These are phyloP conservation scores for Lycia hirtaria DNA, from an alignment of 2,888 invertebrate genomes.

Conservation along the genomic window DNA sequence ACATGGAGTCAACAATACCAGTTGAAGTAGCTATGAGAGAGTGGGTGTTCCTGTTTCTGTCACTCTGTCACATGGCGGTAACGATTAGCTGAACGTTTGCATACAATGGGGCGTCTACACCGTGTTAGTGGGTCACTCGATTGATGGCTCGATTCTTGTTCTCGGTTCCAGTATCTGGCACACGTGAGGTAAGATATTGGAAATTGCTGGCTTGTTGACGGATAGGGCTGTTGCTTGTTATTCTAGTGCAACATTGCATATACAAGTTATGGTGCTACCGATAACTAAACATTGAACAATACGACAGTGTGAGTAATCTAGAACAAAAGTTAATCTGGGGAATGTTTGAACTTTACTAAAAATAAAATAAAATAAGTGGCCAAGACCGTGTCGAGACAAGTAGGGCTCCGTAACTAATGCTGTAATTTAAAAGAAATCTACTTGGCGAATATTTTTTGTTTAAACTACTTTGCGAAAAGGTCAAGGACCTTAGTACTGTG, in stretches of 20 bases:
- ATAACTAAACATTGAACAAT: conserved; percentile 7
- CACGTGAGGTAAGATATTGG: conserved; percentile 37
- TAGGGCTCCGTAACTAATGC: too few relatives aligned
- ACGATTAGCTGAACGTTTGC: conserved; percentile 68
- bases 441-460: too few relatives aligned
- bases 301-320: too few relatives aligned
- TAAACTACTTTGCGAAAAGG: too few relatives aligned
- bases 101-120: conserved; percentile 67
- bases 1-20: conserved; percentile 5
- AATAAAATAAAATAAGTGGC: too few relatives aligned
- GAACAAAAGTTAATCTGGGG: too few relatives aligned
- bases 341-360: too few relatives aligned
- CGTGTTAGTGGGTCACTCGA: conserved; percentile 60
- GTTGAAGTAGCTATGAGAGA: conserved; percentile 24
- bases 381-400: too few relatives aligned
- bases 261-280: background rate
- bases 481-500: too few relatives aligned
- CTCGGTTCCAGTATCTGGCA: conserved; percentile 35
- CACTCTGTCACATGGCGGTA: conserved; percentile 41
- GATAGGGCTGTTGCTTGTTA: conserved; percentile 8
- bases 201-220: conserved; percentile 25
- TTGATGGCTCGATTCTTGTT: conserved; percentile 55
- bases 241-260: conserved; percentile 6
- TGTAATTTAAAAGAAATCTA: too few relatives aligned
- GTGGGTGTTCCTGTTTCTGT: conserved; percentile 48